Evolutionary conservation across 2,797 vertebrate genomes (phyloP).

Genomic region (Centropyge bicolor): DNA sequence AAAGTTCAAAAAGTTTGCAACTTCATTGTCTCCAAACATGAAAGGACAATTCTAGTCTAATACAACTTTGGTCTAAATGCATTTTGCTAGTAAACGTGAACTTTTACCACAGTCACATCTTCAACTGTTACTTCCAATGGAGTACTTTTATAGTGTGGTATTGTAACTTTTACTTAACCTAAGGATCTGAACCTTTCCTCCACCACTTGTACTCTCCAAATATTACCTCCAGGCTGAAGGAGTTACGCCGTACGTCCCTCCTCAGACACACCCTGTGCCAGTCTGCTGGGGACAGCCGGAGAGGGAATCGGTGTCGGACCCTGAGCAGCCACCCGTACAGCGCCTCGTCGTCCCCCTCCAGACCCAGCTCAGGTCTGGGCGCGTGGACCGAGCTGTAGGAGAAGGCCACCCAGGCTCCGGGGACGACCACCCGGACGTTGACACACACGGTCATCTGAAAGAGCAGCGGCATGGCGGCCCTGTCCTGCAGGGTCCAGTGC

Average conservation of each 20-base stretch:
- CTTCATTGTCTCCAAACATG: too few relatives aligned
- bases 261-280: constrained; percentile 85
- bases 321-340: constrained; percentile 83
- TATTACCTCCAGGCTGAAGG: constrained; percentile 81
- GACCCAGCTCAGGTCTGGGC: constrained; percentile 74
- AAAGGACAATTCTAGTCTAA: too few relatives aligned
- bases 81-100: not conserved
- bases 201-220: not conserved
- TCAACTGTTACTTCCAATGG: not conserved
- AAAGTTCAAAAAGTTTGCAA: too few relatives aligned
- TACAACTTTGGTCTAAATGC: too few relatives aligned
- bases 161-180: not conserved
- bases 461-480: constrained; percentile 65
- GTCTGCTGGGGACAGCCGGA: constrained; percentile 45
- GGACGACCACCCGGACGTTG: constrained; percentile 74
- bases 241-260: constrained; percentile 59
- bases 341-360: constrained; percentile 79
- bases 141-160: not conserved
- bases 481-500: constrained; percentile 81
- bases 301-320: constrained; percentile 78
- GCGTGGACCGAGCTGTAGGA: constrained; percentile 75
- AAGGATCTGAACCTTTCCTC: not conserved
- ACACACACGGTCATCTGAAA: constrained; percentile 82
- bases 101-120: not conserved
- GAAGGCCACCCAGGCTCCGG: constrained; percentile 84